Percentiles rank a stretch among this genome's conserved stretches.
Conservation (phyloP, 2,113 vertebrate genomes). For the Catagonus wagneri region DNA sequence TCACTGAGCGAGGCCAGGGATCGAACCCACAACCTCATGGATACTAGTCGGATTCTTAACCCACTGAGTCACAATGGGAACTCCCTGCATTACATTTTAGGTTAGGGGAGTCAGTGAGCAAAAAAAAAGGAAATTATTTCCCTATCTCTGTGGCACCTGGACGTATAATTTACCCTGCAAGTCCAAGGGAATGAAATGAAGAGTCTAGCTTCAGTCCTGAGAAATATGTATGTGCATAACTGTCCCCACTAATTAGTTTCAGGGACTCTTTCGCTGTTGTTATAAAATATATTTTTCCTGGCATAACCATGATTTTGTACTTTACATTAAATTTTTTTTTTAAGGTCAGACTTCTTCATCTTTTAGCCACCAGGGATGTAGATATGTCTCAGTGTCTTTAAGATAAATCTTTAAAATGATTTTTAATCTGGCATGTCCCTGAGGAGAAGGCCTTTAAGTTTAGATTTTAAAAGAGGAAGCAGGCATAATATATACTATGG, state of each 20-base stretch:
- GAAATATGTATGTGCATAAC: background rate
- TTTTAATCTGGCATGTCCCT: background rate
- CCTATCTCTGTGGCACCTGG: background rate
- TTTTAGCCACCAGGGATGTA: background rate
- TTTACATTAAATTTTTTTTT: background rate
- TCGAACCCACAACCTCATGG: too few relatives aligned
- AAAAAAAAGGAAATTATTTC: background rate
- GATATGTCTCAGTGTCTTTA: background rate
- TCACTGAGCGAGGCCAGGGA: too few relatives aligned
- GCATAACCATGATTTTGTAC: background rate
- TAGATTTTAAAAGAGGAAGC: slow-evolving; percentile 29
- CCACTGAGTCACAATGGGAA: too few relatives aligned
- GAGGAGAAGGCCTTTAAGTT: background rate
- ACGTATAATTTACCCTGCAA: background rate
- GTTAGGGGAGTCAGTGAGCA: background rate
- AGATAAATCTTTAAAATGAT: background rate
- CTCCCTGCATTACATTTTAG: background rate
- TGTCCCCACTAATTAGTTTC: background rate
- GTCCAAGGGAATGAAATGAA: background rate
- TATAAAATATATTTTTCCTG: background rate
- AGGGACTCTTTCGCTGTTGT: background rate
- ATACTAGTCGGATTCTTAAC: too few relatives aligned
- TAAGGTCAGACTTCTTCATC: background rate
- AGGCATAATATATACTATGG: background rate
- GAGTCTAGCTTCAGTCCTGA: background rate